phyloP scores from a whole-genome alignment of 1,140 invertebrate genomes.

The Panagrolaimus sp. region DNA sequence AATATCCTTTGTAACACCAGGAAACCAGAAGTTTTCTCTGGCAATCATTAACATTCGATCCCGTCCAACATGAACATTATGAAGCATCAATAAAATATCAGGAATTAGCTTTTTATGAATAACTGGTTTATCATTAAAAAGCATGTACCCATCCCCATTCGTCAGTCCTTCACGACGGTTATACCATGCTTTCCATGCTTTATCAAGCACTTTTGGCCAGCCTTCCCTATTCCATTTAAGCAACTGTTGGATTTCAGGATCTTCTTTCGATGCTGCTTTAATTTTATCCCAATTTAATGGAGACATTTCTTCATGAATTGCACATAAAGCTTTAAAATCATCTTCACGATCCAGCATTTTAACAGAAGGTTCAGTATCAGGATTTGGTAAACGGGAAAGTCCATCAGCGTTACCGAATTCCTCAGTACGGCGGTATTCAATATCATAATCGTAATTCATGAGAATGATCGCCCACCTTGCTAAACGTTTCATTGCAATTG shows the following conservation, averaged over 20 bases:
- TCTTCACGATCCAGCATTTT: slow-evolving; percentile 36
- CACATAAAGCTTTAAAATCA: too few species aligned
- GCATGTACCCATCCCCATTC: background rate
- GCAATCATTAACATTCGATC: slow-evolving; percentile 48
- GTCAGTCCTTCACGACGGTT: background rate
- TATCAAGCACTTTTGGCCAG: background rate
- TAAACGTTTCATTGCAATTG: slow-evolving; percentile 31
- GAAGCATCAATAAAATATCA: slow-evolving; percentile 43
- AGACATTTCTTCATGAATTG: slow-evolving; percentile 24
- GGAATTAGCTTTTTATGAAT: slow-evolving; percentile 40
- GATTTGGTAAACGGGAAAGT: slow-evolving; percentile 21
- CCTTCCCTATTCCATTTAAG: background rate
- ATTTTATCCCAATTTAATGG: too few species aligned
- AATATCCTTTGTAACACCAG: background rate
- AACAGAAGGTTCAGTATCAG: slow-evolving; percentile 18
- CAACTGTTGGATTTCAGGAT: background rate
- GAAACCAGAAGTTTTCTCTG: background rate
- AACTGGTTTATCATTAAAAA: background rate
- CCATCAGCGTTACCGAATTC: slow-evolving; percentile 31
- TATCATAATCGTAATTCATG: slow-evolving; percentile 39
- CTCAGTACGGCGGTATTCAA: slow-evolving; percentile 32
- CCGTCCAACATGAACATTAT: slow-evolving; percentile 49
- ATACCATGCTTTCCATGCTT: background rate
- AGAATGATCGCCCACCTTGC: slow-evolving; percentile 34
- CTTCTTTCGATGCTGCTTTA: slow-evolving; percentile 13